phyloP scores from a whole-genome alignment of 2,113 vertebrate species.

The Boleophthalmus pectinirostris region DNA sequence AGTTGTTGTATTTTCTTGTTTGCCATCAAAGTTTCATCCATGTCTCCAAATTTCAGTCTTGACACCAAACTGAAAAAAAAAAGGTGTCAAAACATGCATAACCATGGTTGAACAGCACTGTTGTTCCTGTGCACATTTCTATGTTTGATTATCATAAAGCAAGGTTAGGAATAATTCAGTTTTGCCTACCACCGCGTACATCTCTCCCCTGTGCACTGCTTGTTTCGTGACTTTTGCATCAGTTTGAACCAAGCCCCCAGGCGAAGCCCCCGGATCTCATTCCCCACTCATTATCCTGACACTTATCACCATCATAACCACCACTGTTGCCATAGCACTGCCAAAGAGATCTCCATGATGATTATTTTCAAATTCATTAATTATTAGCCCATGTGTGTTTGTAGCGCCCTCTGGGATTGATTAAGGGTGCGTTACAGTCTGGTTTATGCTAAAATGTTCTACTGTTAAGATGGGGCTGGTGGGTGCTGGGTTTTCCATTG shows the following conservation, averaged over 20 bases:
- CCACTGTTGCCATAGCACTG: conserved; percentile 46
- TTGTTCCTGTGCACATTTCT: conserved; percentile 9
- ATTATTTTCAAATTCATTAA: conserved; percentile 26
- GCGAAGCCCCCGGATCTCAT: conserved; percentile 39
- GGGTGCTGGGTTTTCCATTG: neutral
- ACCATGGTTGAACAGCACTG: neutral
- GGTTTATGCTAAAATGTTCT: conserved; percentile 8
- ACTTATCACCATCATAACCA: conserved; percentile 39
- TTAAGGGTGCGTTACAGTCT: neutral
- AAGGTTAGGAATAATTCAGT: conserved; percentile 30
- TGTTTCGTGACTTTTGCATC: conserved; percentile 69
- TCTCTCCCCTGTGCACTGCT: conserved; percentile 16
- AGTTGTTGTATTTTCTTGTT: no score
- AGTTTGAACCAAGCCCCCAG: conserved; percentile 54
- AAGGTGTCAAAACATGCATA: neutral
- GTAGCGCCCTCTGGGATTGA: conserved; percentile 16
- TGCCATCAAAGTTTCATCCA: no score
- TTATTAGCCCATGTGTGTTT: conserved; percentile 18
- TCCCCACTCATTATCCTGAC: conserved; percentile 52
- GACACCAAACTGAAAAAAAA: neutral
- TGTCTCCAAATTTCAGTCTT: no score
- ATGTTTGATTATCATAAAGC: conserved; percentile 46
- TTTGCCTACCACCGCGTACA: conserved; percentile 17
- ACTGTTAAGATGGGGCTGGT: conserved; percentile 1
- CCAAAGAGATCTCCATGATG: conserved; percentile 19